Conservation (phyloP, 64 coral and sea anemone species). For the Acropora yongei region DNA sequence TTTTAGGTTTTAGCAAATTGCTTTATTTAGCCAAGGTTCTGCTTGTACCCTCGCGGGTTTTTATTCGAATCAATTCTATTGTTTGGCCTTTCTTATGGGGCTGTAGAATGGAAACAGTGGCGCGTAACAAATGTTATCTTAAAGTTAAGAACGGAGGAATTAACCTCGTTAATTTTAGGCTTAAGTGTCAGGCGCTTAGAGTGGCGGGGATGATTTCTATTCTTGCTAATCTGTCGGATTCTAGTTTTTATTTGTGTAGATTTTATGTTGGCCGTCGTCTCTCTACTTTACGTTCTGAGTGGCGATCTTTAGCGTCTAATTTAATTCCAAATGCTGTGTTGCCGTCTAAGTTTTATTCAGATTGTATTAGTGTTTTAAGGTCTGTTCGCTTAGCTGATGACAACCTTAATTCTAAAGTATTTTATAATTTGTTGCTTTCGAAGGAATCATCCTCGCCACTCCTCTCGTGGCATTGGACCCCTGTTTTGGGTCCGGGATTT, state of each 20-base stretch:
- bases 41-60: neutral
- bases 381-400: no score
- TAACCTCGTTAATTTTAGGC: neutral
- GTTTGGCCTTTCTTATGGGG: conserved; percentile 6
- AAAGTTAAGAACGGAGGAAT: neutral
- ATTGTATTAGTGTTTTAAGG: neutral
- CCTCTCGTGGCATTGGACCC: no score
- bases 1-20: neutral
- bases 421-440: no score
- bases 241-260: no score
- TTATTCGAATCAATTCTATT: neutral
- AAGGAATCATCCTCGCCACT: no score
- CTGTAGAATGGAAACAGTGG: conserved; percentile 6
- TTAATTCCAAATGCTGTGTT: neutral
- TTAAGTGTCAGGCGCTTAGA: neutral
- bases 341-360: no score
- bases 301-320: neutral
- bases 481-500: no score
- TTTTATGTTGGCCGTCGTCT: no score
- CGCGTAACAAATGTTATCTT: neutral
- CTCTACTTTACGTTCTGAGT: neutral
- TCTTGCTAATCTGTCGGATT: no score
- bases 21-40: neutral
- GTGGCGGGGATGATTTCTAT: no score
- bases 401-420: no score